phyloP scores from a whole-genome alignment of 2,888 invertebrate genomes.

The Caradrina clavipalpis region DNA sequence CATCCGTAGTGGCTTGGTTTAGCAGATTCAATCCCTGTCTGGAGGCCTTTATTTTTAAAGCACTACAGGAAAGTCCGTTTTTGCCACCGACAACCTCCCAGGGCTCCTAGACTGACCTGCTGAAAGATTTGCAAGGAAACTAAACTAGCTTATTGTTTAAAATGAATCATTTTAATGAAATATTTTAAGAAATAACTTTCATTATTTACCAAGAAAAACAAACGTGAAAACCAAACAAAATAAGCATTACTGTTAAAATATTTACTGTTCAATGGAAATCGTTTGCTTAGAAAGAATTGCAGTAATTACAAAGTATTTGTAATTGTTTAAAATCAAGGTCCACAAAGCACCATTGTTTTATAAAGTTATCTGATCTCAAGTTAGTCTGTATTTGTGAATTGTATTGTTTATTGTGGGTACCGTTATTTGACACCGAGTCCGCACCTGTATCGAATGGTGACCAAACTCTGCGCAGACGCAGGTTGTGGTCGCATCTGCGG shows the following conservation, averaged over 20 bases:
- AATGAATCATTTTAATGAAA: too few relatives aligned
- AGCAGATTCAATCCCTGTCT: too few relatives aligned
- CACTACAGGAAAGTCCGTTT: too few relatives aligned
- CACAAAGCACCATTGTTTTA: conserved; percentile 41
- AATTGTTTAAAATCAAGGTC: conserved; percentile 16
- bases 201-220: too few relatives aligned
- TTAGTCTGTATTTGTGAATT: conserved; percentile 35
- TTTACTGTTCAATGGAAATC: conserved; percentile 15
- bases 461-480: conserved; percentile 14
- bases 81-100: too few relatives aligned
- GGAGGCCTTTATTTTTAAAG: too few relatives aligned
- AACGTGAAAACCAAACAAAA: too few relatives aligned
- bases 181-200: too few relatives aligned
- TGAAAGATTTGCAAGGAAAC: too few relatives aligned
- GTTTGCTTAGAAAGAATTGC: conserved; percentile 13
- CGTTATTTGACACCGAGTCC: conserved; percentile 48
- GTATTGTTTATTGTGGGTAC: conserved; percentile 18
- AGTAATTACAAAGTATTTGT: conserved; percentile 28
- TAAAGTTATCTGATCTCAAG: conserved; percentile 30
- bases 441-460: conserved; percentile 59
- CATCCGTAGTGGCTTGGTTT: too few relatives aligned
- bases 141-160: too few relatives aligned
- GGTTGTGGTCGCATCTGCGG: conserved; percentile 47
- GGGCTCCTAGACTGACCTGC: too few relatives aligned
- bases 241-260: neutral